phyloP scores from a whole-genome alignment of 2,113 vertebrate genomes.

The Dinomys branickii region DNA sequence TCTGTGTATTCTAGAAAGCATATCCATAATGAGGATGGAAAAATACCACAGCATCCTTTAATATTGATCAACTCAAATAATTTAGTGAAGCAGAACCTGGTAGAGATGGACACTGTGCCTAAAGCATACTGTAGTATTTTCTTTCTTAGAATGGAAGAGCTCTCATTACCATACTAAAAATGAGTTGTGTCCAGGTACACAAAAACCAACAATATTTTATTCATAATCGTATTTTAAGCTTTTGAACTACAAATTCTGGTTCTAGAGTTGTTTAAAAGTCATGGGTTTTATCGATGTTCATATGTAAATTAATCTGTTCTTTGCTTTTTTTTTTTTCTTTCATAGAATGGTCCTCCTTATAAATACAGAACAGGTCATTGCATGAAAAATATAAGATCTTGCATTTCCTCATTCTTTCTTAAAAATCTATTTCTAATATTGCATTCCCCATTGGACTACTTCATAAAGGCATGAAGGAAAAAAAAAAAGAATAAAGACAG shows the following conservation, averaged over 20 bases:
- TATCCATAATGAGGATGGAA: background rate
- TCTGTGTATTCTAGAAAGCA: constrained; percentile 37
- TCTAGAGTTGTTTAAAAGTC: constrained; percentile 96
- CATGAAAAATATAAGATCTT: constrained; percentile 92
- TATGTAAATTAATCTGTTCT: constrained; percentile 92
- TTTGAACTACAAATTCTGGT: constrained; percentile 98
- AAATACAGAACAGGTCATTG: constrained; percentile 92
- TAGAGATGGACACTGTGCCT: constrained; percentile 57
- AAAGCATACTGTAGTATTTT: constrained; percentile 61
- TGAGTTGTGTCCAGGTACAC: constrained; percentile 88
- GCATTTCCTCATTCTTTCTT: constrained; percentile 84
- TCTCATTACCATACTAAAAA: constrained; percentile 84
- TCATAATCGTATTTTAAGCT: constrained; percentile 97
- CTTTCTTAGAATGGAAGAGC: constrained; percentile 65
- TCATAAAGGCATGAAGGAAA: constrained; percentile 87
- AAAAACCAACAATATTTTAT: constrained; percentile 98
- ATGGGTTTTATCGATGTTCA: constrained; percentile 92
- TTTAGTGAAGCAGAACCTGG: background rate
- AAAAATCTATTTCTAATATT: constrained; percentile 94
- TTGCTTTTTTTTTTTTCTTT: constrained; percentile 80
- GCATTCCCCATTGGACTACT: constrained; percentile 89
- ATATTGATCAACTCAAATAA: constrained; percentile 54
- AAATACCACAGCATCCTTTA: constrained; percentile 67
- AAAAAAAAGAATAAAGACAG: background rate
- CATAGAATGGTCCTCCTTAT: constrained; percentile 89